phyloP scores from a whole-genome alignment of 1,140 invertebrate genomes.

The Camponotus pennsylvanicus region DNA sequence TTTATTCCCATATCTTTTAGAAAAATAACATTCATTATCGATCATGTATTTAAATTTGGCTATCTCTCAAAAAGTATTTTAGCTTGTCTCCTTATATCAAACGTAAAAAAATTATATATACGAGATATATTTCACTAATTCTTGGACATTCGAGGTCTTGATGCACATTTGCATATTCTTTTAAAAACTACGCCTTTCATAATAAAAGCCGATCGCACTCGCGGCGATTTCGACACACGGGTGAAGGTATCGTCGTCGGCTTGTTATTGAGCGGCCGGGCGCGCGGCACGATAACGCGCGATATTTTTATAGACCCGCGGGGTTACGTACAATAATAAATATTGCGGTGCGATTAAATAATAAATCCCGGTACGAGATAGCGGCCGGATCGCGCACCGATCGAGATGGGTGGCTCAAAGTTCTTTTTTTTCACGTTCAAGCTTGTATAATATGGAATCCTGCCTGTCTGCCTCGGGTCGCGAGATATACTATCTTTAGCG shows the following conservation, averaged over 20 bases:
- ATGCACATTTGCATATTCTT: neutral
- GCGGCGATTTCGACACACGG: slow-evolving; percentile 73
- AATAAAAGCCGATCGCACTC: slow-evolving; percentile 44
- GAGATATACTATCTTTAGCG: slow-evolving; percentile 33
- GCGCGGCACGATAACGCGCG: slow-evolving; percentile 76
- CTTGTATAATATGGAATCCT: slow-evolving; percentile 39
- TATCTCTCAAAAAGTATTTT: neutral
- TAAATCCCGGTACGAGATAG: slow-evolving; percentile 82
- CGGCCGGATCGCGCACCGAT: slow-evolving; percentile 68
- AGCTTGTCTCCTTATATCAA: neutral
- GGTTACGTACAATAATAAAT: slow-evolving; percentile 84
- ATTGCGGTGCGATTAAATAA: slow-evolving; percentile 84
- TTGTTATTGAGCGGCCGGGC: slow-evolving; percentile 78
- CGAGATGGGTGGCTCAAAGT: slow-evolving; percentile 57
- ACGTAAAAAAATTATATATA: neutral
- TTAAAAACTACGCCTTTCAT: slow-evolving; percentile 27
- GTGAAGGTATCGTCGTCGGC: slow-evolving; percentile 71
- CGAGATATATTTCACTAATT: neutral
- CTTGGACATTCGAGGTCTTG: neutral
- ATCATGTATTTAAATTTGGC: neutral
- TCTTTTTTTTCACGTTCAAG: slow-evolving; percentile 19
- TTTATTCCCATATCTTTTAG: neutral
- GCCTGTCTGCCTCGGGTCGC: slow-evolving; percentile 18
- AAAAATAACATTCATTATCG: neutral
- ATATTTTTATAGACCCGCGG: slow-evolving; percentile 82